These are phyloP conservation scores for Cynoglossus semilaevis DNA, from an alignment of 2,113 vertebrate species.

Conservation along the genomic window DNA sequence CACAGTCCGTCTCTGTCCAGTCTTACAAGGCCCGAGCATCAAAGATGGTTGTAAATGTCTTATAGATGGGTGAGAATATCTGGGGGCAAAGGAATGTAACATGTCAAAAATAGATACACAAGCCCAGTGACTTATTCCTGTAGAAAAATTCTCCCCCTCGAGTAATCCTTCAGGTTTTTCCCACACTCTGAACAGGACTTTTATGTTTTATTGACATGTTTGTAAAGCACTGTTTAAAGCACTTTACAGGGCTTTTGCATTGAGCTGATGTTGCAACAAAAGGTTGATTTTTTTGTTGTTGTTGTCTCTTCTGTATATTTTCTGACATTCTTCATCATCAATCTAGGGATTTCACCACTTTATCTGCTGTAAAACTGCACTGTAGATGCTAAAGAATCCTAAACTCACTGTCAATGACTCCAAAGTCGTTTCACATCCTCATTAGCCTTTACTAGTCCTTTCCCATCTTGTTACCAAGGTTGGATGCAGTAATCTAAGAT, in stretches of 20 bases:
- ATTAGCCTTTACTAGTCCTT: conserved; percentile 32
- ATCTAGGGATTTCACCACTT: neutral
- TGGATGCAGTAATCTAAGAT: conserved; percentile 35
- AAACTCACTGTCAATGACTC: conserved; percentile 9
- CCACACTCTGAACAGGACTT: conserved; percentile 56
- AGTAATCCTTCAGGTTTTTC: conserved; percentile 48
- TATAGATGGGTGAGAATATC: conserved; percentile 81
- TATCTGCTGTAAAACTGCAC: neutral
- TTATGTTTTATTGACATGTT: conserved; percentile 37
- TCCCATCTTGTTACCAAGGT: conserved; percentile 45
- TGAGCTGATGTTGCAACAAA: conserved; percentile 1
- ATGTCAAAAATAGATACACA: conserved; percentile 78
- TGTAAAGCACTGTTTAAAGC: conserved; percentile 39
- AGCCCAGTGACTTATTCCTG: conserved; percentile 58
- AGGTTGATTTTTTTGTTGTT: neutral
- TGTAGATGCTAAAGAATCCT: conserved; percentile 11
- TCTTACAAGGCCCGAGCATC: conserved; percentile 72
- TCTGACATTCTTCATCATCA: neutral
- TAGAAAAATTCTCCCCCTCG: conserved; percentile 29
- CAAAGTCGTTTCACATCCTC: conserved; percentile 38
- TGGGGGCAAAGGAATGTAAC: conserved; percentile 77
- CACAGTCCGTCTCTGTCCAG: conserved; percentile 59
- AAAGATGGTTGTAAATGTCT: conserved; percentile 81
- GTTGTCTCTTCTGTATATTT: neutral
- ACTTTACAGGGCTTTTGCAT: conserved; percentile 29